Percentiles rank a stretch among this genome's conserved stretches.
These are phyloP conservation scores for Griposia aprilina DNA, from an alignment of 2,888 invertebrate genomes.

Conservation along the genomic window DNA sequence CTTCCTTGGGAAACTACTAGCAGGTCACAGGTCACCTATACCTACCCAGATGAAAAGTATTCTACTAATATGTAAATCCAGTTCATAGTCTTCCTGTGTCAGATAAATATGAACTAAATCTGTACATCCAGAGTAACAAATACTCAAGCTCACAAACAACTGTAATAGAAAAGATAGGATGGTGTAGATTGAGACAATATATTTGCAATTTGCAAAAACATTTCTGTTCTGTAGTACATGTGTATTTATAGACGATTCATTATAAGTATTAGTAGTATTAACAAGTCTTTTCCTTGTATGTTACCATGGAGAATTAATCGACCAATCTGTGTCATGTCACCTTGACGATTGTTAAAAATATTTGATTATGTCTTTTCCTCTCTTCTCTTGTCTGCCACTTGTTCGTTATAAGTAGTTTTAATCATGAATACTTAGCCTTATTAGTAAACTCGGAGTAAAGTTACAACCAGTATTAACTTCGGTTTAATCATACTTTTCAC, in stretches of 20 bases:
- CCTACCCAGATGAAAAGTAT: not conserved
- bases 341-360: slow-evolving; percentile 14
- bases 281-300: slow-evolving; percentile 22
- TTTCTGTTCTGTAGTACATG: too few relatives aligned
- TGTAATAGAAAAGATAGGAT: not conserved
- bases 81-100: not conserved
- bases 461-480: not conserved
- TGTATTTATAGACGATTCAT: not conserved
- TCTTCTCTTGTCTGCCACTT: not conserved
- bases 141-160: not conserved
- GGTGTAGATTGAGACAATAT: not conserved
- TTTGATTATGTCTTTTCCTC: not conserved
- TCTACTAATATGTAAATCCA: not conserved
- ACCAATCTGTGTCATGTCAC: not conserved
- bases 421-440: not conserved
- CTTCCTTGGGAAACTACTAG: not conserved
- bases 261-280: slow-evolving; percentile 9
- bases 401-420: not conserved
- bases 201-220: not conserved
- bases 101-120: not conserved
- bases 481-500: not conserved
- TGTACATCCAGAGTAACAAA: not conserved
- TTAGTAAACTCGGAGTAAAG: not conserved
- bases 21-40: too few relatives aligned
- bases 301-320: not conserved